phyloP scores from a whole-genome alignment of 1,140 invertebrate genomes.

The Papilio helenus region DNA sequence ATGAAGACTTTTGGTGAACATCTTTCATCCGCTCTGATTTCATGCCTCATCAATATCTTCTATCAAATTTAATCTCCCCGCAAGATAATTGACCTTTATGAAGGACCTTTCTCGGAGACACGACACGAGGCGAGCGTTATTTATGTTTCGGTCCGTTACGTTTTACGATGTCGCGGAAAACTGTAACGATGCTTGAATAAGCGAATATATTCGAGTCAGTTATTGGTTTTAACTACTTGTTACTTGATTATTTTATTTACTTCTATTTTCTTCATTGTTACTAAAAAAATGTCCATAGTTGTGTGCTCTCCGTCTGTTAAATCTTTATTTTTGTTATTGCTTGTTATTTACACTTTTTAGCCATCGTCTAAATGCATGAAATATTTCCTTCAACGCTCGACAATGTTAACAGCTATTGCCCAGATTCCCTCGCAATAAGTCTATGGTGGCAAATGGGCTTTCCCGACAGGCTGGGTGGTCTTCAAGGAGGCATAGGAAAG shows the following conservation, averaged over 20 bases:
- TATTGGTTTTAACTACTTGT: not conserved
- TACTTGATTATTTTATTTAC: not conserved
- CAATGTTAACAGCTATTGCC: no score
- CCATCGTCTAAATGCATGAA: constrained; percentile 24
- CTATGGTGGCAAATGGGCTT: no score
- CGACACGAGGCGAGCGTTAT: constrained; percentile 17
- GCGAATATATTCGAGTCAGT: not conserved
- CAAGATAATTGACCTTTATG: constrained; percentile 24
- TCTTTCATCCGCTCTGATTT: not conserved
- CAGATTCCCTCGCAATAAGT: no score
- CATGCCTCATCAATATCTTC: not conserved
- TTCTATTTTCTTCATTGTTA: no score
- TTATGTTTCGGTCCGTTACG: constrained; percentile 19
- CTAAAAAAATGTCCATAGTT: not conserved
- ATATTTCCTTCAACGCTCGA: not conserved
- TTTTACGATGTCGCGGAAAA: constrained; percentile 20
- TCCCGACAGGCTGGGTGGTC: no score
- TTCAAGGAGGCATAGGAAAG: no score
- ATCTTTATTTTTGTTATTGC: not conserved
- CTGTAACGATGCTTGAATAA: constrained; percentile 20
- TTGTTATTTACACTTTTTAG: not conserved
- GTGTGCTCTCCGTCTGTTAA: not conserved
- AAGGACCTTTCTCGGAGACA: not conserved
- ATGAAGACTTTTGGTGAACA: not conserved
- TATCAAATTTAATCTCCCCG: constrained; percentile 13